Evolutionary conservation across 2,888 invertebrate species (phyloP).

Genomic region (Dorcus parallelipipedus): DNA sequence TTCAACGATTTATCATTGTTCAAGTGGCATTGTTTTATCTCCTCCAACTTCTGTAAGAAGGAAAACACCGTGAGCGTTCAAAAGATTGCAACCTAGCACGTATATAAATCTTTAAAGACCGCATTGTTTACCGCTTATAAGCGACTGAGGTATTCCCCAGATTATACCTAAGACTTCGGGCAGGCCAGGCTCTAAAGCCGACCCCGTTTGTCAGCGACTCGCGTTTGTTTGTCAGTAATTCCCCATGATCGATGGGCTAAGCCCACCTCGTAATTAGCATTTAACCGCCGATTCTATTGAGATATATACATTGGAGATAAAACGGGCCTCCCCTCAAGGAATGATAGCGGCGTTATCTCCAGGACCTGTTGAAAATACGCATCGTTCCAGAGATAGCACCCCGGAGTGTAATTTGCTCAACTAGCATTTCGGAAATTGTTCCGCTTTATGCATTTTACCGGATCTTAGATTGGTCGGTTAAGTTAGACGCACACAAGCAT

Average conservation of each 20-base stretch:
- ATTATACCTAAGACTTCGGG: slow-evolving; percentile 1
- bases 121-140: slow-evolving; percentile 13
- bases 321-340: slow-evolving; percentile 2
- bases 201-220: slow-evolving; percentile 18
- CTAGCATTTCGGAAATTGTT: slow-evolving; percentile 32
- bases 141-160: not conserved
- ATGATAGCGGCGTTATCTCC: slow-evolving; percentile 19
- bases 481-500: slow-evolving; percentile 28
- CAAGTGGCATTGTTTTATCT: slow-evolving; percentile 35
- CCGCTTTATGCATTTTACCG: slow-evolving; percentile 35
- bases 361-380: slow-evolving; percentile 33
- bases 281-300: slow-evolving; percentile 13
- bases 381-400: slow-evolving; percentile 30
- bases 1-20: slow-evolving; percentile 36
- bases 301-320: slow-evolving; percentile 15
- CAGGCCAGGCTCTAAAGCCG: not conserved
- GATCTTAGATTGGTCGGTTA: slow-evolving; percentile 28
- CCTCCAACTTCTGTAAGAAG: not conserved
- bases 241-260: slow-evolving; percentile 14
- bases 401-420: slow-evolving; percentile 31
- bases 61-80: not conserved
- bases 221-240: slow-evolving; percentile 15
- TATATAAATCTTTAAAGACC: slow-evolving; percentile 17
- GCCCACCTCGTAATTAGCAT: slow-evolving; percentile 18
- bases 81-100: slow-evolving; percentile 5